phyloP scores from a whole-genome alignment of 2,888 invertebrate species.

The Mylabris sibirica region DNA sequence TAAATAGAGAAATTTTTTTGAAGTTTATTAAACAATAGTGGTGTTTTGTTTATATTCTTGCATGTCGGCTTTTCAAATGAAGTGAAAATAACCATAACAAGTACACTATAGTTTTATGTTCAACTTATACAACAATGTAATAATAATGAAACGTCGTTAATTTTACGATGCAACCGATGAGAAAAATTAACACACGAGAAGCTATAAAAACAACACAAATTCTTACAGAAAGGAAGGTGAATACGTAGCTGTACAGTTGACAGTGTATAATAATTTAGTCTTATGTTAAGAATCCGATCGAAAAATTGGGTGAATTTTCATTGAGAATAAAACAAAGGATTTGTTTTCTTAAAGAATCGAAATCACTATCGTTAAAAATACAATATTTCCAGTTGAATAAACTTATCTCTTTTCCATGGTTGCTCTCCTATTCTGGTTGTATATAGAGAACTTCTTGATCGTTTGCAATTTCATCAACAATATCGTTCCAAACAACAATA shows the following conservation, averaged over 20 bases:
- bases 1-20: not conserved
- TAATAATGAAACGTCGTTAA: not conserved
- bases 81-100: constrained; percentile 1
- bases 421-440: not conserved
- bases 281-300: too few species aligned
- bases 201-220: not conserved
- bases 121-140: not conserved
- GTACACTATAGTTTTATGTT: not conserved
- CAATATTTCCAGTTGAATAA: not conserved
- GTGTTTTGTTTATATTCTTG: not conserved
- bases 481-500: not conserved
- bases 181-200: not conserved
- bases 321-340: not conserved
- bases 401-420: not conserved
- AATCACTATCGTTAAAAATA: not conserved
- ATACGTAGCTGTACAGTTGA: too few species aligned
- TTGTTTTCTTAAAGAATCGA: not conserved
- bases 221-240: too few species aligned
- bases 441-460: not conserved
- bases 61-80: not conserved
- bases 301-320: too few species aligned
- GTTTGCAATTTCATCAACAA: constrained; percentile 7
- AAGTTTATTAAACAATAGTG: not conserved
- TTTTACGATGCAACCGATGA: not conserved
- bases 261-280: too few species aligned